Conservation (phyloP, 1,140 invertebrate genomes). For the Heliothis subflexa region DNA sequence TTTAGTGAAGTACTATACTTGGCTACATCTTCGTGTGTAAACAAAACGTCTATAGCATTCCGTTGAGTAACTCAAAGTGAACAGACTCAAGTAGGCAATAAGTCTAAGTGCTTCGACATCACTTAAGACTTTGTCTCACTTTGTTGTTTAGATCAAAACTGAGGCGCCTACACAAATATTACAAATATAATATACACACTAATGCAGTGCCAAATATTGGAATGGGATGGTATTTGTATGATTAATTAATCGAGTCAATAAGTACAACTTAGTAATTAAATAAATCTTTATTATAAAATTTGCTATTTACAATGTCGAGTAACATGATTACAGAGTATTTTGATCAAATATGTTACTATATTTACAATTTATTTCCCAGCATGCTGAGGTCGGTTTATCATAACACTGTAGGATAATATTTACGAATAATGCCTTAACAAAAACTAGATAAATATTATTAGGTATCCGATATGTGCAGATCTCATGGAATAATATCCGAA, state of each 20-base stretch:
- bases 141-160: background rate
- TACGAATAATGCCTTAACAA: background rate
- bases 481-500: background rate
- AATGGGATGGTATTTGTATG: no score
- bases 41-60: background rate
- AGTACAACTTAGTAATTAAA: constrained; percentile 19
- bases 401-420: background rate
- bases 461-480: background rate
- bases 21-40: background rate
- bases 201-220: no score
- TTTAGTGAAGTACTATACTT: no score
- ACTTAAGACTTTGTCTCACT: background rate
- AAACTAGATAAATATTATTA: background rate
- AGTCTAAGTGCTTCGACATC: constrained; percentile 4
- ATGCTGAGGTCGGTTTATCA: constrained; percentile 10
- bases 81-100: background rate
- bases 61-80: constrained; percentile 1
- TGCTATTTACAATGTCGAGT: constrained; percentile 36
- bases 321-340: constrained; percentile 25
- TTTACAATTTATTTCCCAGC: constrained; percentile 36
- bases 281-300: constrained; percentile 41
- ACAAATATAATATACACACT: background rate
- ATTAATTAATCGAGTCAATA: background rate
- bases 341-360: constrained; percentile 1
- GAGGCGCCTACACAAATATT: background rate